phyloP scores from a whole-genome alignment of 2,888 invertebrate genomes.

The Digitonthophagus gazella region DNA sequence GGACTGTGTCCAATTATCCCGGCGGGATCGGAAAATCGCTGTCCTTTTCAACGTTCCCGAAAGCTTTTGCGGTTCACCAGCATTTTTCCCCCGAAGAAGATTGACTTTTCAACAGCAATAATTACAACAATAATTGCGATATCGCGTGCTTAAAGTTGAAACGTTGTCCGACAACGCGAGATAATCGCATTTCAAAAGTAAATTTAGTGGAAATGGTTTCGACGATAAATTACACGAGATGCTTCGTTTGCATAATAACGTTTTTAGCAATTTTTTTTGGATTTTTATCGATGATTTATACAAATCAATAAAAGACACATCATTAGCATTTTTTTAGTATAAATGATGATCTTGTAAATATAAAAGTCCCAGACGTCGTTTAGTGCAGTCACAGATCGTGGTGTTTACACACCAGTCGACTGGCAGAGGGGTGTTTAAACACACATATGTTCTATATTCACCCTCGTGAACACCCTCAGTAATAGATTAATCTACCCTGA shows the following conservation, averaged over 20 bases:
- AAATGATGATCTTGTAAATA: neutral
- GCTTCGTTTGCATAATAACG: neutral
- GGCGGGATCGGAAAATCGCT: neutral
- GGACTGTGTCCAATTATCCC: neutral
- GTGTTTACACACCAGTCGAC: neutral
- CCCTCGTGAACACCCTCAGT: slow-evolving; percentile 40
- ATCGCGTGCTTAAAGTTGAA: neutral
- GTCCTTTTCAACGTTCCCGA: neutral
- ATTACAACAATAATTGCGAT: neutral
- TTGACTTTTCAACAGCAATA: neutral
- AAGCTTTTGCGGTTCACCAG: neutral
- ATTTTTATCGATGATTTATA: no score
- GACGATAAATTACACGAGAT: neutral
- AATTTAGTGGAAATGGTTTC: neutral
- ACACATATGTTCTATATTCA: slow-evolving; percentile 27
- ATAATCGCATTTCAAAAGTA: neutral
- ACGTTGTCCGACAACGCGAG: neutral
- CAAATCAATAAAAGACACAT: neutral
- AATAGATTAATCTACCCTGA: slow-evolving; percentile 50
- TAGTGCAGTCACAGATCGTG: neutral
- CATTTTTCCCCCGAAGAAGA: neutral
- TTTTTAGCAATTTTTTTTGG: neutral
- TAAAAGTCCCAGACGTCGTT: neutral
- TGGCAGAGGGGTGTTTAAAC: neutral
- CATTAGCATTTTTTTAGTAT: neutral